Conservation (phyloP, 2,113 vertebrate species). For the Bubo blakistoni region DNA sequence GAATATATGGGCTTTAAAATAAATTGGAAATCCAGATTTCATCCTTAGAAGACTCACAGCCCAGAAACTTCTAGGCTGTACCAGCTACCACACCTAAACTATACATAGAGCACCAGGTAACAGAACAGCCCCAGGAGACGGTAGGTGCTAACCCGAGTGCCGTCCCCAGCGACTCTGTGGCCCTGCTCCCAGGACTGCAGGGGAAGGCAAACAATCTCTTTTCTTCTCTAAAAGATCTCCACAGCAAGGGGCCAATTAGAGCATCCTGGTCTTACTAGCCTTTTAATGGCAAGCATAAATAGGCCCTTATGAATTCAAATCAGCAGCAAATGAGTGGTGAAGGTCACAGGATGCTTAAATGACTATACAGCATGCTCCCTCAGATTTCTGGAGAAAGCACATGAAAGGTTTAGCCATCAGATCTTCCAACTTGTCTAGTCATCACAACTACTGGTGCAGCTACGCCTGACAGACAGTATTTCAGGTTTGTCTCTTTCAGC, state of each 20-base stretch:
- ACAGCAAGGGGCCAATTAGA: conserved; percentile 44
- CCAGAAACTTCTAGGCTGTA: background rate
- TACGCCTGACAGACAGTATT: background rate
- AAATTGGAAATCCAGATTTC: background rate
- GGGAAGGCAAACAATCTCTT: background rate
- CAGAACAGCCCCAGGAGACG: background rate
- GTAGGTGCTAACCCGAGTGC: background rate
- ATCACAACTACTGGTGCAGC: background rate
- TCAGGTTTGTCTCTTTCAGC: background rate
- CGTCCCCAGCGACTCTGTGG: accelerated
- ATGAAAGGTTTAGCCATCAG: background rate
- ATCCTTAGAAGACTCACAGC: background rate
- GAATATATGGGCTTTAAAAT: background rate
- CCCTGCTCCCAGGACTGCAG: background rate
- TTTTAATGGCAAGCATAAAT: conserved; percentile 42
- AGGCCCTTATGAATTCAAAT: conserved; percentile 20
- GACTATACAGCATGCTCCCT: background rate
- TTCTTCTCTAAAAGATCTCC: conserved; percentile 8
- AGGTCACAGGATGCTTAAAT: conserved; percentile 23
- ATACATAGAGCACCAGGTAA: accelerated
- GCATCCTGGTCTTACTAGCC: conserved; percentile 6
- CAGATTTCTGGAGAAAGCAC: background rate
- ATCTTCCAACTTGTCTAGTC: background rate
- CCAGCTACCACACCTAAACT: background rate
- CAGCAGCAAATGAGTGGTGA: conserved; percentile 11